Conservation (phyloP, 92 coral and sea anemone species). For the Porites lobata region DNA sequence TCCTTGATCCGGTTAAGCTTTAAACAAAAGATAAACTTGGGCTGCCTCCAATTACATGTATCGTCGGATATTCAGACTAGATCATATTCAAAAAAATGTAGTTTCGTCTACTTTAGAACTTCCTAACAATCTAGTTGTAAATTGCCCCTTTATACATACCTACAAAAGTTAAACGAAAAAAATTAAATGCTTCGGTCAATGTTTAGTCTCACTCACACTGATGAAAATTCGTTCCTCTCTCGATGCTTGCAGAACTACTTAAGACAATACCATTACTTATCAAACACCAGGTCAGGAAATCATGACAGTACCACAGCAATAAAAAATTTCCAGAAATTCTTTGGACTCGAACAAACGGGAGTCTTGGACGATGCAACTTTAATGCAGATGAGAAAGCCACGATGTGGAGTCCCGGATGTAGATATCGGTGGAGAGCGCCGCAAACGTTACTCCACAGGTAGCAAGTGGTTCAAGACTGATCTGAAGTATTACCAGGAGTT, state of each 20-base stretch:
- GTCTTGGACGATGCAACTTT: conserved; percentile 67
- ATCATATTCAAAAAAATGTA: too few species aligned
- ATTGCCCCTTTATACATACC: too few species aligned
- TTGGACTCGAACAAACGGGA: conserved; percentile 67
- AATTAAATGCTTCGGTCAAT: too few species aligned
- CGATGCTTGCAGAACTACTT: conserved; percentile 17
- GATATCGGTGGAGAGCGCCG: background rate
- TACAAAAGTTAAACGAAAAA: too few species aligned
- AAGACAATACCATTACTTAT: conserved; percentile 35
- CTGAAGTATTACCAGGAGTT: conserved; percentile 57
- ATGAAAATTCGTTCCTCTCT: too few species aligned
- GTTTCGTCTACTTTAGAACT: too few species aligned
- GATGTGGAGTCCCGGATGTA: conserved; percentile 70
- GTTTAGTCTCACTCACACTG: too few species aligned
- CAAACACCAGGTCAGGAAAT: conserved; percentile 64
- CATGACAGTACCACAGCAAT: conserved; percentile 57
- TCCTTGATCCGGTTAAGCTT: background rate
- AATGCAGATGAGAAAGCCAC: conserved; percentile 70
- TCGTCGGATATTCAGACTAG: too few species aligned
- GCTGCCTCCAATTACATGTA: too few species aligned
- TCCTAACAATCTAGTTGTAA: too few species aligned
- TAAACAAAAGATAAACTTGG: background rate
- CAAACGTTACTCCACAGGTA: conserved; percentile 4
- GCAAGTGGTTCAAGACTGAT: conserved; percentile 58
- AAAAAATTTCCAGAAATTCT: conserved; percentile 65